phyloP scores from a whole-genome alignment of 2,888 invertebrate species.

The Clunio marinus region DNA sequence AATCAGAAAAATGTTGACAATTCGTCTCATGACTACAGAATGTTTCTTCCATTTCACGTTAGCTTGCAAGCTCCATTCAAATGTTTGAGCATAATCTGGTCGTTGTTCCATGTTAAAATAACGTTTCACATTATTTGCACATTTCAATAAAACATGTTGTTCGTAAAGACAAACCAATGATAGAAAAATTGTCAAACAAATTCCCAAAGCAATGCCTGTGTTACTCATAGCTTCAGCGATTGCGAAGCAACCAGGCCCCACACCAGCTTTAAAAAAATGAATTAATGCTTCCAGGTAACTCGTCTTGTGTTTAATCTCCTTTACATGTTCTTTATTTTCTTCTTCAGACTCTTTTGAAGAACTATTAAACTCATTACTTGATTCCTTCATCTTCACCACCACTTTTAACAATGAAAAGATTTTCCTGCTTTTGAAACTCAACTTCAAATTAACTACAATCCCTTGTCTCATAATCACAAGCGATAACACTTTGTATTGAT shows the following conservation, averaged over 20 bases:
- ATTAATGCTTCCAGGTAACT: slow-evolving; percentile 76
- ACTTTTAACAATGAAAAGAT: background rate
- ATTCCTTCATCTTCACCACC: background rate
- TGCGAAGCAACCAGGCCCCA: slow-evolving; percentile 87
- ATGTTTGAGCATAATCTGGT: slow-evolving; percentile 77
- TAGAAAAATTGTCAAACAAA: slow-evolving; percentile 70
- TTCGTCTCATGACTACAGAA: slow-evolving; percentile 60
- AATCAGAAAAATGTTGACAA: slow-evolving; percentile 83
- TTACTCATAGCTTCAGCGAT: slow-evolving; percentile 93
- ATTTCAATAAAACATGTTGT: slow-evolving; percentile 81
- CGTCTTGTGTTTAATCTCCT: background rate
- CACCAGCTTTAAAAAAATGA: slow-evolving; percentile 90
- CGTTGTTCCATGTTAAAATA: slow-evolving; percentile 57
- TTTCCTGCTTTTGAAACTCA: background rate
- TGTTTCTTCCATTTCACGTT: slow-evolving; percentile 47
- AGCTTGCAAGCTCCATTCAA: slow-evolving; percentile 54
- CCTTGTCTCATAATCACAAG: no score
- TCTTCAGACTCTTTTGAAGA: background rate
- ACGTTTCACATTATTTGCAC: slow-evolving; percentile 63
- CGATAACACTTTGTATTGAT: no score
- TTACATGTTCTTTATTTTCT: background rate
- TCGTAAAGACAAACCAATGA: slow-evolving; percentile 86
- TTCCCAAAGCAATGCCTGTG: slow-evolving; percentile 80
- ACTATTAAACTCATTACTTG: background rate
- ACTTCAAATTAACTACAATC: background rate